Evolutionary conservation across 2,888 invertebrate species (phyloP).

Genomic region (Leptogaster cylindrica): DNA sequence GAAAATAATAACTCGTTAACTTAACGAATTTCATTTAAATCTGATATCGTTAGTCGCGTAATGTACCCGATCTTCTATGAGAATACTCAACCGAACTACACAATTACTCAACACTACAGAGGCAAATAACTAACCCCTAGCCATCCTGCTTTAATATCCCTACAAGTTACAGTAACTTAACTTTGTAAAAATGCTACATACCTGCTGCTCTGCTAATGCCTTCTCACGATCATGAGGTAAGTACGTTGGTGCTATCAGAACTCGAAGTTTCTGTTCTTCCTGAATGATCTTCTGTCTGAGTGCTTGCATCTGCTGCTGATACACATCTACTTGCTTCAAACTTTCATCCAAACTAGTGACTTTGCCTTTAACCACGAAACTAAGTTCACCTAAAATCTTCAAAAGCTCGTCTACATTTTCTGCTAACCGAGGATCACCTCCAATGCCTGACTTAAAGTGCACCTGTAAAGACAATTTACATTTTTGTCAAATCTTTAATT

Average conservation of each 20-base stretch:
- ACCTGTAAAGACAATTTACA: slow-evolving; percentile 65
- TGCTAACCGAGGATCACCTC: slow-evolving; percentile 77
- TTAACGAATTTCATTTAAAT: too few relatives aligned
- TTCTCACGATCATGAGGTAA: slow-evolving; percentile 82
- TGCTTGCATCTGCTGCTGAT: slow-evolving; percentile 85
- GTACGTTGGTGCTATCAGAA: slow-evolving; percentile 82
- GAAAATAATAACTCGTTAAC: too few relatives aligned
- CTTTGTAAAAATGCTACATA: slow-evolving; percentile 65
- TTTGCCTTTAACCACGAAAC: slow-evolving; percentile 55
- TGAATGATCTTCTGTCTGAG: slow-evolving; percentile 83
- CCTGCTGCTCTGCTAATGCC: slow-evolving; percentile 85
- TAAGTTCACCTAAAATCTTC: slow-evolving; percentile 69
- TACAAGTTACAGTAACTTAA: too few relatives aligned
- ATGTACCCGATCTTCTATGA: too few relatives aligned
- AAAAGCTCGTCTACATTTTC: slow-evolving; percentile 74
- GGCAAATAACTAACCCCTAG: too few relatives aligned
- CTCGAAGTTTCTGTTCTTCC: slow-evolving; percentile 85
- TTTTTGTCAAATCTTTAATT: not conserved
- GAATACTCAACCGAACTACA: too few relatives aligned
- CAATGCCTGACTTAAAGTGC: slow-evolving; percentile 86
- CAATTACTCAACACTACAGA: too few relatives aligned
- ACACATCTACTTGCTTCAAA: slow-evolving; percentile 83
- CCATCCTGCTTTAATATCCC: too few relatives aligned
- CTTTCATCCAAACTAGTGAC: slow-evolving; percentile 72
- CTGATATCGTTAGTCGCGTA: too few relatives aligned